Base-by-base conservation (phyloP, 1,140 invertebrate species). In the Paralvinella palmiformis region DNA sequence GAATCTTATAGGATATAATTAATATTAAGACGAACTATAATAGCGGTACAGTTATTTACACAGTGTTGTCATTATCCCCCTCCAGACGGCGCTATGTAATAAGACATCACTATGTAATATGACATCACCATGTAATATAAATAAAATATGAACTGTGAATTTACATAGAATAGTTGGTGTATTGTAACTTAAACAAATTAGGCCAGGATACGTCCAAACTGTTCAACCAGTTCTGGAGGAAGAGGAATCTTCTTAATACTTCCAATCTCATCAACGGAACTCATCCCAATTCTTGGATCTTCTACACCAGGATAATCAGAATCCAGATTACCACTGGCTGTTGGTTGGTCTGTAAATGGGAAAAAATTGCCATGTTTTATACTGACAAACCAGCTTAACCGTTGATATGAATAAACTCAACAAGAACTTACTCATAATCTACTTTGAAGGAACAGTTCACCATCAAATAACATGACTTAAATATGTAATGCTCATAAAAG, bases 161-260 rank as follows among this genome's bases (percentile, higher is more conserved):
- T n/a, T n/a, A n/a, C n/a, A n/a, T n/a, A n/a, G n/a, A n/a, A n/a
- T n/a, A n/a, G n/a, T n/a, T n/a, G n/a, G n/a, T n/a, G n/a, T n/a
- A n/a, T n/a, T n/a, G n/a, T n/a, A n/a, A n/a, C n/a, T n/a, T n/a
- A 53, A 57, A 33, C 33, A 57, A 57, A 20, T 31, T 3, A 31
- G 27, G 15, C 5, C 29, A 89, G 86, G 88, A 88, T 91, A 93
- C 91, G 90, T 69, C 88, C 86, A 85, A 95, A 94, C 77, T 96
- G 91, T 81, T 96, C 92, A 78, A 94, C 86, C 64, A 97, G 88
- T 84, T 95, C 92, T 17, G 89, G 86, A 20, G 94, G 94, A 27
- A 97, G 83, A 59, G 92, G 90, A 44, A 94, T 87, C 83, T 90
- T 91, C 71, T 88, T 90, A 3, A 90, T 79, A 61, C 87, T 87